Evolutionary conservation across 2,113 vertebrate genomes (phyloP).

Genomic region (Bombycilla garrulus): DNA sequence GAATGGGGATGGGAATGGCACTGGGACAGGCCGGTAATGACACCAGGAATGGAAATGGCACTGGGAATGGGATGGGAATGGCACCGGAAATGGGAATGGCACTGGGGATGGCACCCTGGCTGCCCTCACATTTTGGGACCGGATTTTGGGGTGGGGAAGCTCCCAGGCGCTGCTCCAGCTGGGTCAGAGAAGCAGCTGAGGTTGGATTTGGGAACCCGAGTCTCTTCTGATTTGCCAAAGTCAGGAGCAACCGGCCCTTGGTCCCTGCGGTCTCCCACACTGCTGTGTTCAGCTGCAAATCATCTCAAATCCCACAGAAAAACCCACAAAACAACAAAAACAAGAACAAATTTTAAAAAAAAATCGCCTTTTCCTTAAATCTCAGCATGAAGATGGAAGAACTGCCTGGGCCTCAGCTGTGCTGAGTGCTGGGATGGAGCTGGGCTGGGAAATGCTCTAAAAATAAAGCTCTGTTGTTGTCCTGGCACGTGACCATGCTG

Average conservation of each 20-base stretch:
- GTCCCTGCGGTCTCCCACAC: neutral
- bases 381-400: neutral
- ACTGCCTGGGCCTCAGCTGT: neutral
- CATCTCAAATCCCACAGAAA: neutral
- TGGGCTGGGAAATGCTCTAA: neutral
- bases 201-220: neutral
- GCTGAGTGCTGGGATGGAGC: neutral
- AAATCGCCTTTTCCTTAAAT: neutral
- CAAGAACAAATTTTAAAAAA: too few species aligned
- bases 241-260: neutral
- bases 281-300: neutral
- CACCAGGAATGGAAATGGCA: too few species aligned
- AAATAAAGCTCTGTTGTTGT: constrained; percentile 35
- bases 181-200: too few species aligned
- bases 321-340: too few species aligned
- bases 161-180: too few species aligned
- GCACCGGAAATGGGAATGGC: too few species aligned
- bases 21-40: too few species aligned
- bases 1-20: too few species aligned
- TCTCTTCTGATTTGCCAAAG: neutral
- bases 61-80: too few species aligned
- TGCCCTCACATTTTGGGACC: too few species aligned
- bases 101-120: too few species aligned
- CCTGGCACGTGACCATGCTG: neutral
- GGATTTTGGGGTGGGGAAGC: too few species aligned